Percentiles rank a stretch among this genome's conserved stretches.
Evolutionary conservation across 2,113 vertebrate species (phyloP).

Genomic region (Pagrus major): DNA sequence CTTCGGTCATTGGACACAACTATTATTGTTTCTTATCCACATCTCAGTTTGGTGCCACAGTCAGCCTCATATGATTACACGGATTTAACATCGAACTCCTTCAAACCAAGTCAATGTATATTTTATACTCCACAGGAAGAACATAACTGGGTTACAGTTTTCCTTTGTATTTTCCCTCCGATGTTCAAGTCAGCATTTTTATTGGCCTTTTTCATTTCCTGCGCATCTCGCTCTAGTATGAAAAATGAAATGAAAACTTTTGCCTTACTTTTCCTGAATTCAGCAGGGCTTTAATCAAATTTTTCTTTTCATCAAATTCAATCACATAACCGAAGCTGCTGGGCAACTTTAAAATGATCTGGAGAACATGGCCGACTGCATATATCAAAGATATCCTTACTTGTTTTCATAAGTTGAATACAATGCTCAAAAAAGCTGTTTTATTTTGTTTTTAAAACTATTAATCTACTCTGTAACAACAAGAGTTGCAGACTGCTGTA

Average conservation of each 20-base stretch:
- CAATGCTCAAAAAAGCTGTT: conserved; percentile 90
- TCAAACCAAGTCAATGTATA: conserved; percentile 34
- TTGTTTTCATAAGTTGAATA: conserved; percentile 80
- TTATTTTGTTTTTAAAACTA: conserved; percentile 91
- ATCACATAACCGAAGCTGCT: conserved; percentile 64
- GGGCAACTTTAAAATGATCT: conserved; percentile 72
- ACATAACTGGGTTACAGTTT: conserved; percentile 36
- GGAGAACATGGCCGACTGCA: conserved; percentile 52
- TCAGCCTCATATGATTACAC: conserved; percentile 6
- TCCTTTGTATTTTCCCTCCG: conserved; percentile 25
- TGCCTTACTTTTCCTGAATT: conserved; percentile 56
- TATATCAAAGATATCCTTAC: conserved; percentile 57
- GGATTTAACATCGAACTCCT: conserved; percentile 33
- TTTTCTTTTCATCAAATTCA: conserved; percentile 76
- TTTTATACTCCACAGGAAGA: conserved; percentile 36
- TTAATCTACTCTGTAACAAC: not conserved
- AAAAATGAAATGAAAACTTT: conserved; percentile 58
- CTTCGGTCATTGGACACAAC: conserved; percentile 38
- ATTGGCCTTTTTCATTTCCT: conserved; percentile 61
- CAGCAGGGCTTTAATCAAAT: conserved; percentile 76
- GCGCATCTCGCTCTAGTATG: conserved; percentile 34
- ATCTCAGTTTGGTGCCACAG: conserved; percentile 42
- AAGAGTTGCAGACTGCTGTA: not conserved
- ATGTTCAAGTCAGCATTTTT: conserved; percentile 43
- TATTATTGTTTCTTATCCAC: conserved; percentile 45